Percentiles rank a stretch among this genome's conserved stretches.
phyloP scores from a whole-genome alignment of 1,140 invertebrate genomes.

The Cardiocondyla obscurior region DNA sequence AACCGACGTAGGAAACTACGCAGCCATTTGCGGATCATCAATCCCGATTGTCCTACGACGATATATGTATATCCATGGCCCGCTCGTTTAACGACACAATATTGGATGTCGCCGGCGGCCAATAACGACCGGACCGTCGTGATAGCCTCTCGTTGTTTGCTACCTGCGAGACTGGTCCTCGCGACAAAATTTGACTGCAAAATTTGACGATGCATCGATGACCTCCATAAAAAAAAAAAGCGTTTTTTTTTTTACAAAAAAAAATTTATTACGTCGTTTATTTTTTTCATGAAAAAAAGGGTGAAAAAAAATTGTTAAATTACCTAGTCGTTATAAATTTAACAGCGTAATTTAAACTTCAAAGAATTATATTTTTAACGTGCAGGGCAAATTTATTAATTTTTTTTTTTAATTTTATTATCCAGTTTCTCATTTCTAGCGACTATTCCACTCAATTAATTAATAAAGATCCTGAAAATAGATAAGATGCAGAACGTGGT shows the following conservation, averaged over 20 bases:
- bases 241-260: neutral
- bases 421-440: neutral
- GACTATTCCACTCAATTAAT: neutral
- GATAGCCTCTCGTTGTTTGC: conserved; percentile 17
- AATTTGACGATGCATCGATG: neutral
- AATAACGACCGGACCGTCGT: conserved; percentile 34
- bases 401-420: no score
- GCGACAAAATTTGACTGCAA: conserved; percentile 1
- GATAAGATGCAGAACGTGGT: neutral
- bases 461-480: neutral
- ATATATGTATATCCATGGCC: conserved; percentile 26
- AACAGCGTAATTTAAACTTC: no score
- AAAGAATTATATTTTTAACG: no score
- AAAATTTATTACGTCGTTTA: neutral
- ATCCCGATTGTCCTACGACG: conserved; percentile 54
- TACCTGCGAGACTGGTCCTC: neutral
- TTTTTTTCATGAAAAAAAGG: no score
- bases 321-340: no score
- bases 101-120: conserved; percentile 22
- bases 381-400: no score
- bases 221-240: no score
- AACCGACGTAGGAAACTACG: conserved; percentile 24
- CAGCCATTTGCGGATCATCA: conserved; percentile 67
- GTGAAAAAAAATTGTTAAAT: no score
- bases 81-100: conserved; percentile 55